phyloP scores from a whole-genome alignment of 2,113 vertebrate species.

The Leptosomus discolor region DNA sequence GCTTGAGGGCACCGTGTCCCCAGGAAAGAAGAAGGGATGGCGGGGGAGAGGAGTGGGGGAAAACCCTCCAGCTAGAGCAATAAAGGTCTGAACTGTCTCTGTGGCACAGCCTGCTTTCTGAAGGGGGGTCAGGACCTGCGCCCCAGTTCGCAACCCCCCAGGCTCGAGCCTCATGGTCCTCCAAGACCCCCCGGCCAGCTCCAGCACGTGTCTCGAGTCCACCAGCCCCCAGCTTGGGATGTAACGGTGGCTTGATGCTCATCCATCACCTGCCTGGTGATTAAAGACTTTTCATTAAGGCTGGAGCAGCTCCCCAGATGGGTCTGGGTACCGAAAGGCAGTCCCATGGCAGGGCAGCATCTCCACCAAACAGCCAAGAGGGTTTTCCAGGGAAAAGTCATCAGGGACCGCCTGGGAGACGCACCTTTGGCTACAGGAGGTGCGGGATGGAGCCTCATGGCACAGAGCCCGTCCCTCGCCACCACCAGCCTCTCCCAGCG shows the following conservation, averaged over 20 bases:
- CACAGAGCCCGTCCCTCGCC: fast-evolving
- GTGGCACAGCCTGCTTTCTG: background rate
- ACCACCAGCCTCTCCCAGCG: background rate
- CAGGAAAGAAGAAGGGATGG: background rate
- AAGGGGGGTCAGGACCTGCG: background rate
- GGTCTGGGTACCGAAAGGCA: background rate
- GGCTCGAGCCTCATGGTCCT: background rate
- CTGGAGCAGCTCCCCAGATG: background rate
- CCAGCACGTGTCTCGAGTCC: background rate
- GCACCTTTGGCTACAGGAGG: background rate
- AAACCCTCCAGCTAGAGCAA: background rate
- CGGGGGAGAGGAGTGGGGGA: background rate
- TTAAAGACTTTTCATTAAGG: background rate
- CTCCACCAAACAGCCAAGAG: background rate
- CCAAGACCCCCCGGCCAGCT: background rate
- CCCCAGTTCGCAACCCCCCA: background rate
- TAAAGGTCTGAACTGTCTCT: slow-evolving; percentile 16
- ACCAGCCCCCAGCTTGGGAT: background rate
- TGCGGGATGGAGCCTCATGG: background rate
- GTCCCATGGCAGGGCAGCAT: background rate
- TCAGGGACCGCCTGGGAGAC: fast-evolving
- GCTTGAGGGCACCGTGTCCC: background rate
- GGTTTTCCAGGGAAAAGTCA: background rate
- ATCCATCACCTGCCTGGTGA: background rate
- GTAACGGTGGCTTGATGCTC: background rate